A percentile compares a stretch with the other conserved stretches of the same genome.
These are phyloP conservation scores for Eudemis profundana DNA, from an alignment of 2,888 invertebrate genomes.

Conservation along the genomic window DNA sequence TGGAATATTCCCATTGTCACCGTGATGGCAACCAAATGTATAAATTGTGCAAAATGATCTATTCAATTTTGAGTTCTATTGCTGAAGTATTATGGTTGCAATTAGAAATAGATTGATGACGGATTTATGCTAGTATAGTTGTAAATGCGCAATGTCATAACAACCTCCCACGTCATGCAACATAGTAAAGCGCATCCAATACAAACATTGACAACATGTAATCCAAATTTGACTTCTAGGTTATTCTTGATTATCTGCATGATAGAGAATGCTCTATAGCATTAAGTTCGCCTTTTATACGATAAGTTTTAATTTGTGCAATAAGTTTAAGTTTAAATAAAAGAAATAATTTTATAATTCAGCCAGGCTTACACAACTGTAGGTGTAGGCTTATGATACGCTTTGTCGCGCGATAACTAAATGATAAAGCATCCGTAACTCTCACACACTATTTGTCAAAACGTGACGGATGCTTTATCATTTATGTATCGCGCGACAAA, in stretches of 20 bases:
- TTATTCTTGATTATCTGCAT: background rate
- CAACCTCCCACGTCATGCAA: slow-evolving; percentile 7
- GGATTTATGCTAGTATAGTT: background rate
- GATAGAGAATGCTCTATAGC: too few relatives aligned
- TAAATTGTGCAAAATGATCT: background rate
- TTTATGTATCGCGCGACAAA: too few relatives aligned
- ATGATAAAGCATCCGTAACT: too few relatives aligned
- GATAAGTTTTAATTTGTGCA: too few relatives aligned
- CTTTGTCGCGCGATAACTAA: too few relatives aligned
- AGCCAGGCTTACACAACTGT: too few relatives aligned
- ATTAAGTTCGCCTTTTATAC: too few relatives aligned
- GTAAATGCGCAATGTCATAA: background rate
- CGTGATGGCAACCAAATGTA: background rate
- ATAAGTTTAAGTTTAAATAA: too few relatives aligned
- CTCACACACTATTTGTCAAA: too few relatives aligned
- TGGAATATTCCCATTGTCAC: background rate
- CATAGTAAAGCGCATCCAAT: slow-evolving; percentile 14
- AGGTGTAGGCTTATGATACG: too few relatives aligned
- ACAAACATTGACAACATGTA: slow-evolving; percentile 22
- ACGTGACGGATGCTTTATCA: too few relatives aligned
- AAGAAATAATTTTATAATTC: too few relatives aligned
- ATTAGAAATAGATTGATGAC: background rate
- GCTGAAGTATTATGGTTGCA: background rate
- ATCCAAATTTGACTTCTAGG: slow-evolving; percentile 7
- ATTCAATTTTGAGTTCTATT: slow-evolving; percentile 3